Conservation (phyloP, 2,797 vertebrate genomes). For the Chrysocyon brachyurus region DNA sequence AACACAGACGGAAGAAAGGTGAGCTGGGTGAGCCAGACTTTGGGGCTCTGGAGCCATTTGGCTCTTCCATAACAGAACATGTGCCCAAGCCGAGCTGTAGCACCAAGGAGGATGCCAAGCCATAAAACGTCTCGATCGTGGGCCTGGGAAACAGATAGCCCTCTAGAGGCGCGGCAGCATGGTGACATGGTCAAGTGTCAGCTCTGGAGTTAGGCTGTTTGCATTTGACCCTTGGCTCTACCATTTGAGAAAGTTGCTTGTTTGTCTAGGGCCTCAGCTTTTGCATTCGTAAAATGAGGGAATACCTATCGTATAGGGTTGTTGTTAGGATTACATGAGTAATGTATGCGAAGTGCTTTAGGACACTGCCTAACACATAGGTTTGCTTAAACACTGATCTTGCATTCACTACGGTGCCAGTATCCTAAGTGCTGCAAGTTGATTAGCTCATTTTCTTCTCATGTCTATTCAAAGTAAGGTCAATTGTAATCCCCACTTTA, state of each 20-base stretch:
- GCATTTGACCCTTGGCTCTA: not conserved
- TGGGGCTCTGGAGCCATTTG: not conserved
- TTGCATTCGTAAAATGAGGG: not conserved
- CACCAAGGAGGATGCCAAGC: not conserved
- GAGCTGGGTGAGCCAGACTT: not conserved
- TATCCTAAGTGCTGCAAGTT: not conserved
- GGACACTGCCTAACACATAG: not conserved
- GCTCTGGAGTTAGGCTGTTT: not conserved
- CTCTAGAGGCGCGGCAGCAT: not conserved
- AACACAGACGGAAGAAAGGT: not conserved
- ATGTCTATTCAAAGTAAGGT: not conserved
- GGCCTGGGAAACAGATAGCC: not conserved
- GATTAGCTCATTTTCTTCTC: not conserved
- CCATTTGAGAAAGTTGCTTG: not conserved
- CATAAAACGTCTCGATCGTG: not conserved
- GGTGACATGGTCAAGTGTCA: not conserved
- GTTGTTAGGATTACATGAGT: not conserved
- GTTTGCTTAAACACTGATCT: not conserved
- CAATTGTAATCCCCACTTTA: not conserved
- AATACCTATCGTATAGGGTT: not conserved
- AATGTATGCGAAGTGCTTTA: not conserved
- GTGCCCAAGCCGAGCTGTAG: not conserved
- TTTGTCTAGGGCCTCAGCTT: not conserved
- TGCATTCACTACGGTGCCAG: not conserved
- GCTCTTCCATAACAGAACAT: not conserved